Base-by-base conservation (phyloP, 2,797 vertebrate species). In the Macropus fuliginosus region DNA sequence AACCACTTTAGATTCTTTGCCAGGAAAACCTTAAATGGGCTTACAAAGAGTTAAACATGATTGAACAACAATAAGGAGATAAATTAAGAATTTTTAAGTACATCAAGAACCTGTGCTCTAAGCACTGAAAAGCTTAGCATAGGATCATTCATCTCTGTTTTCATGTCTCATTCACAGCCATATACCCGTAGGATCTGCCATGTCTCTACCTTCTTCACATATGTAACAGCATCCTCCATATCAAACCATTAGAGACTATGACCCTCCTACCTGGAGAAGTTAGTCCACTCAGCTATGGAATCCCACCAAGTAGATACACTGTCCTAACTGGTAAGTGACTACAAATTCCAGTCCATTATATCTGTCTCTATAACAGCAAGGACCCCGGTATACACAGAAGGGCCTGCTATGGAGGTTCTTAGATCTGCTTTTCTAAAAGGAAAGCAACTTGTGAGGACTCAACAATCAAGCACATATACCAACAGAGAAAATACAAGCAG, bases 41-140 rank as follows among this genome's bases (percentile, higher is more conserved):
- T 74, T 1, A 18, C 62, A 66, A n/a, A 74, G 29, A 29, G 62
- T 6, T 14, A 18, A 21, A 74, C n/a, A 74, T n/a, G 62, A 74
- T 14, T 74, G 14, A 40, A 40, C 62, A 74, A n/a, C 34, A 74
- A 74, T 1, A 13, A 31, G 59, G 12, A n/a, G 40, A 81, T 81
- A 5, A 81, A 81, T 81, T 16, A 81, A 81, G n/a, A 24, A 81
- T n/a, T 46, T 46, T 46, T 81, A 66, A 66, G 59, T 14, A 81
- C n/a, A 40, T 21, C 8, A 24, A 40, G 18, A 24, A 81, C 16
- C n/a, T n/a, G 57, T 54, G 50, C 34, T 95, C 93, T 40, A 66
- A 66, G 93, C 95, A 93, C 50, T 90, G 10, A 56, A 92, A 91
- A 90, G 92, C 34, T 87, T 89, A 31, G 9, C 40, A 81, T 55